Conservation (phyloP, 30 jellyfish, hydroid and myxozoan species). For the Thelohanellus kitauei region DNA sequence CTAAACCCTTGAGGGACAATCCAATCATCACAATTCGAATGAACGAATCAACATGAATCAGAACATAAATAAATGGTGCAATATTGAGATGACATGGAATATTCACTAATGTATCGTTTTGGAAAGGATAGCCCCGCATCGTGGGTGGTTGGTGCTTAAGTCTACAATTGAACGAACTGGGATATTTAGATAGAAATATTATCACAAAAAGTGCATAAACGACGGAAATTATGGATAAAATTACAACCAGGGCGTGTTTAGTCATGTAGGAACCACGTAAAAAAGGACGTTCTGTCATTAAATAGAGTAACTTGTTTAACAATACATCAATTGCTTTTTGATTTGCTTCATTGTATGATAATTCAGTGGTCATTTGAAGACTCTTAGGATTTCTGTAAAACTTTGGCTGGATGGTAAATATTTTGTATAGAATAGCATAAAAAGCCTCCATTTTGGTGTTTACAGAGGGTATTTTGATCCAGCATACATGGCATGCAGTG, state of each 20-base stretch:
- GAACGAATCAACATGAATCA: slow-evolving; percentile 7
- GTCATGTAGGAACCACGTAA: slow-evolving; percentile 14
- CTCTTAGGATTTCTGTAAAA: slow-evolving; percentile 38
- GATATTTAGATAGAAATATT: not conserved
- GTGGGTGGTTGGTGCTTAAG: not conserved
- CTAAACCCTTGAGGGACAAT: slow-evolving; percentile 14
- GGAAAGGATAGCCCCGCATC: not conserved
- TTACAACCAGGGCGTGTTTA: slow-evolving; percentile 1
- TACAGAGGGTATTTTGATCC: slow-evolving; percentile 30
- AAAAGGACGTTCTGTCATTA: slow-evolving; percentile 23
- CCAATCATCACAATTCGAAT: slow-evolving; percentile 5
- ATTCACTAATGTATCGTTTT: slow-evolving; percentile 11
- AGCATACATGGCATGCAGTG: slow-evolving; percentile 12
- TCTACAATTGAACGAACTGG: not conserved
- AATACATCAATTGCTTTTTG: slow-evolving; percentile 16
- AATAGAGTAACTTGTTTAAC: slow-evolving; percentile 14
- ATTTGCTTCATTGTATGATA: slow-evolving; percentile 17
- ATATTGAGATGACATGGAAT: slow-evolving; percentile 21
- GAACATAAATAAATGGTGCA: slow-evolving; percentile 19
- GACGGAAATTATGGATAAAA: slow-evolving; percentile 4
- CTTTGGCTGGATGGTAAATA: slow-evolving; percentile 18
- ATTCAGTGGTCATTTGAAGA: slow-evolving; percentile 39
- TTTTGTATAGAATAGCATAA: slow-evolving; percentile 15
- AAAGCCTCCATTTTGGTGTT: slow-evolving; percentile 34
- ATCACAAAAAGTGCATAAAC: slow-evolving; percentile 10